Evolutionary conservation across 2,113 vertebrate genomes (phyloP).

Genomic region (Leucopsar rothschildi): DNA sequence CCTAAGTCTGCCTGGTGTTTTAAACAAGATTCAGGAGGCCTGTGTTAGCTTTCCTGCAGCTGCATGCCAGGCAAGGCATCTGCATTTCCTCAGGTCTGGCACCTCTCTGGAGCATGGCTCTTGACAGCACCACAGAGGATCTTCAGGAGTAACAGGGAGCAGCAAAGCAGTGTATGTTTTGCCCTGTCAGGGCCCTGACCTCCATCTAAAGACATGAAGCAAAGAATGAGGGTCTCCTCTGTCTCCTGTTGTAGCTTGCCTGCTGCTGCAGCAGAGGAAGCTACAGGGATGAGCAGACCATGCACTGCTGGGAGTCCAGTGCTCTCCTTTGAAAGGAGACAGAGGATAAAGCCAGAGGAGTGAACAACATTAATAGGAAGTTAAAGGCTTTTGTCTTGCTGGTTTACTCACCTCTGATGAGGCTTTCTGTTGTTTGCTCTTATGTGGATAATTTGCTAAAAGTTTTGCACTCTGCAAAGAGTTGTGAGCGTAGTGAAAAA

Average conservation of each 20-base stretch:
- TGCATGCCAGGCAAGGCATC: not conserved
- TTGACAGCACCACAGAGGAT: not conserved
- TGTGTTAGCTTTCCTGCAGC: not conserved
- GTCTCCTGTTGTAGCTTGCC: not conserved
- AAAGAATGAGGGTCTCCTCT: not conserved
- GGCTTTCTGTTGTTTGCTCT: not conserved
- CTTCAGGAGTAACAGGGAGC: not conserved
- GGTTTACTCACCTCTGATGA: not conserved
- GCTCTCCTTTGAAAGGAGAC: not conserved
- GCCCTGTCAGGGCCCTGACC: not conserved
- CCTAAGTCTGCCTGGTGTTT: not conserved
- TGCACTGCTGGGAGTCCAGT: not conserved
- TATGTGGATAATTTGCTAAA: not conserved
- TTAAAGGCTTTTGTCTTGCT: not conserved
- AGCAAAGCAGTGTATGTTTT: not conserved
- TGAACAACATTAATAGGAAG: not conserved
- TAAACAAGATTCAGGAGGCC: not conserved
- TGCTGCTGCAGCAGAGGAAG: not conserved
- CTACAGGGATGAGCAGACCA: not conserved
- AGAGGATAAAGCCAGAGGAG: not conserved
- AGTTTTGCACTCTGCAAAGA: not conserved
- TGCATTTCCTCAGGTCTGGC: not conserved
- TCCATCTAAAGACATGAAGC: not conserved
- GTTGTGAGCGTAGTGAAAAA: accelerated
- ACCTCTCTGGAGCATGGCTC: not conserved